Percentiles rank a stretch among this genome's conserved stretches.
These are phyloP conservation scores for Seira sanloemensis DNA, from an alignment of 2,888 invertebrate genomes.

Conservation along the genomic window DNA sequence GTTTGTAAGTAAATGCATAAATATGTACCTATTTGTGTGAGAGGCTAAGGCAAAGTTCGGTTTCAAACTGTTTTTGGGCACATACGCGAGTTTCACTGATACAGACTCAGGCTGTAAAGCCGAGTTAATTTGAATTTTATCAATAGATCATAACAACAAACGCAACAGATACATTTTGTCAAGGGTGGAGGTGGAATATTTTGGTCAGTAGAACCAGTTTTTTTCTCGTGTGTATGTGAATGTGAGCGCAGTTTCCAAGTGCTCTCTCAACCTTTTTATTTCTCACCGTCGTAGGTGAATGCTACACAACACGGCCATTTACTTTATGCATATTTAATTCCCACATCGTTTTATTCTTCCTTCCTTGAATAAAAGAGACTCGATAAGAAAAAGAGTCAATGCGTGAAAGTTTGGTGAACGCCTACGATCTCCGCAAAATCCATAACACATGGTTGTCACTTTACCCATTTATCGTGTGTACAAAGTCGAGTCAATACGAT, in stretches of 20 bases:
- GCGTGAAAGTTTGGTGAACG: slow-evolving; percentile 16
- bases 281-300: not conserved
- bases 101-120: not conserved
- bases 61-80: not conserved
- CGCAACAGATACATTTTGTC: slow-evolving; percentile 13
- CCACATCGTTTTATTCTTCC: not conserved
- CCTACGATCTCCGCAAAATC: slow-evolving; percentile 9
- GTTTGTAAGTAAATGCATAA: no score
- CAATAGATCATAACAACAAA: slow-evolving; percentile 18
- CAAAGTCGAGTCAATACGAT: no score
- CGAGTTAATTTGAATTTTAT: slow-evolving; percentile 16
- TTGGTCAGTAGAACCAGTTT: not conserved
- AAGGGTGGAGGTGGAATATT: slow-evolving; percentile 24
- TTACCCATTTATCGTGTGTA: no score
- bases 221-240: not conserved
- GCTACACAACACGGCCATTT: not conserved
- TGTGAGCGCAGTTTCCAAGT: not conserved
- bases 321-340: not conserved
- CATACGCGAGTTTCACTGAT: not conserved
- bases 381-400: not conserved
- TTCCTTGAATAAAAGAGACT: not conserved
- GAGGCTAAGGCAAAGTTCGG: no score
- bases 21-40: no score
- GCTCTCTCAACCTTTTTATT: no score
- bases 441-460: no score